phyloP scores from a whole-genome alignment of 2,888 invertebrate genomes.

The Yponomeuta plumbellus region DNA sequence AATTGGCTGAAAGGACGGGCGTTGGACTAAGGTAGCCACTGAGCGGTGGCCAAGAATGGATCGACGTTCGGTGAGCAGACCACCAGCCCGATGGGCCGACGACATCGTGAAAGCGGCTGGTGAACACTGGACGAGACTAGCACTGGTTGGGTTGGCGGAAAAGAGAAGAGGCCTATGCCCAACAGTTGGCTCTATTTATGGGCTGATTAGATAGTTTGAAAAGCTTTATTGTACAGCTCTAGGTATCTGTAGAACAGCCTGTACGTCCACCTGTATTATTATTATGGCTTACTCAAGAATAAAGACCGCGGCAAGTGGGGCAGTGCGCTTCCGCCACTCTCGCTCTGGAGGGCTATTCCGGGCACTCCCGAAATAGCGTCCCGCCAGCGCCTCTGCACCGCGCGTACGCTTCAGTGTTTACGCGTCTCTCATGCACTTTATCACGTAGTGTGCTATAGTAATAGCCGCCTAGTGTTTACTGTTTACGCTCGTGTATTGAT shows the following conservation, averaged over 20 bases:
- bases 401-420: not conserved
- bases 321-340: slow-evolving; percentile 15
- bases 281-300: slow-evolving; percentile 3
- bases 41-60: too few species aligned
- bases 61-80: too few species aligned
- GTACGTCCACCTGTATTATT: not conserved
- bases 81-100: too few species aligned
- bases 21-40: too few species aligned
- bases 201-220: too few species aligned
- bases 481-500: slow-evolving; percentile 11
- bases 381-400: not conserved
- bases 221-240: not conserved
- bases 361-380: slow-evolving; percentile 5
- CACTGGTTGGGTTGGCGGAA: too few species aligned
- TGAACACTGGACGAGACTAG: too few species aligned
- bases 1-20: too few species aligned
- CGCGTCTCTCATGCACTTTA: not conserved
- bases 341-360: slow-evolving; percentile 4
- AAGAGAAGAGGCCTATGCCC: too few species aligned
- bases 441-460: not conserved
- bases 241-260: not conserved
- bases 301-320: slow-evolving; percentile 15
- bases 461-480: not conserved
- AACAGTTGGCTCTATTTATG: too few species aligned
- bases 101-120: too few species aligned